Percentiles rank a stretch among this genome's conserved stretches.
Evolutionary conservation across 2,797 vertebrate genomes (phyloP).

Genomic region (Danio tinwini): DNA sequence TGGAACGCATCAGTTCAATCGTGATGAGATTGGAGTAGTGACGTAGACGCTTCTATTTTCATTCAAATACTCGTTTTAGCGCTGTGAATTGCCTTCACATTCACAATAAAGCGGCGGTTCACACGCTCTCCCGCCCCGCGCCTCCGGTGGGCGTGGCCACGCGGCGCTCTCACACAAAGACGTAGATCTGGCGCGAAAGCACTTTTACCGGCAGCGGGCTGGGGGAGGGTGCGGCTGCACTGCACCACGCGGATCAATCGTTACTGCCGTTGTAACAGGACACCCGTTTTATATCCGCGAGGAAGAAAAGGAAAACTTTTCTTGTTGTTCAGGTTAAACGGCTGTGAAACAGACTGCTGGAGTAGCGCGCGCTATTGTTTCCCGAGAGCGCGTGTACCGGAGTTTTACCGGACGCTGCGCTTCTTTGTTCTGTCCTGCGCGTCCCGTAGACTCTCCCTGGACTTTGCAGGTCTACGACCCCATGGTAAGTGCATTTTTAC

Average conservation of each 20-base stretch:
- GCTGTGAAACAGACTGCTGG: neutral
- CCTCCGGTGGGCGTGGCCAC: constrained; percentile 49
- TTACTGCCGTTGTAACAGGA: constrained; percentile 51
- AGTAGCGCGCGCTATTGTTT: constrained; percentile 9
- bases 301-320: constrained; percentile 17
- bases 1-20: neutral
- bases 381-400: constrained; percentile 10
- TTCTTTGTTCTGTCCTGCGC: constrained; percentile 39
- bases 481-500: constrained; percentile 23
- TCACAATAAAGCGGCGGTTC: constrained; percentile 38
- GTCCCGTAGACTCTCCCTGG: constrained; percentile 21
- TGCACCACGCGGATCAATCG: constrained; percentile 50
- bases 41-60: constrained; percentile 30
- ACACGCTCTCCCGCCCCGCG: constrained; percentile 30
- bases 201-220: constrained; percentile 39
- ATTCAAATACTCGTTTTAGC: constrained; percentile 36
- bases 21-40: neutral
- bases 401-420: constrained; percentile 41
- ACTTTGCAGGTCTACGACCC: constrained; percentile 4
- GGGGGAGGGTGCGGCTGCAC: constrained; percentile 42
- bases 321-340: constrained; percentile 36
- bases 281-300: constrained; percentile 44
- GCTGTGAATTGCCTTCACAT: constrained; percentile 3
- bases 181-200: constrained; percentile 61
- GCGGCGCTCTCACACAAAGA: constrained; percentile 53